phyloP scores from a whole-genome alignment of 2,888 invertebrate species.

The Pyralis farinalis region DNA sequence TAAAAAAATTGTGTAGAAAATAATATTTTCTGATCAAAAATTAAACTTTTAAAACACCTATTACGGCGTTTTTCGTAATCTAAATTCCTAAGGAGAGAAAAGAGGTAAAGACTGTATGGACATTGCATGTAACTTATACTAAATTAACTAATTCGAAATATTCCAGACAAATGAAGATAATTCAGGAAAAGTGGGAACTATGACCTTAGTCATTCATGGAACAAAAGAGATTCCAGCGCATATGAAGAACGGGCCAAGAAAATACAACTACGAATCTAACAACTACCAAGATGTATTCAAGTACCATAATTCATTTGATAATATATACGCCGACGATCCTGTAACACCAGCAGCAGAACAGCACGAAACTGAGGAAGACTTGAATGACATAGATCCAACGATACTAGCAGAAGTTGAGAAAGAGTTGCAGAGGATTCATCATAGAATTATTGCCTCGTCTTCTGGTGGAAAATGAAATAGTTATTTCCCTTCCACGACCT shows the following conservation, averaged over 20 bases:
- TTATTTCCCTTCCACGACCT: background rate
- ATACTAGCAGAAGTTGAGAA: constrained; percentile 51
- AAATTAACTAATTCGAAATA: too few relatives aligned
- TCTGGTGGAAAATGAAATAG: too few relatives aligned
- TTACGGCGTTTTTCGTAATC: too few relatives aligned
- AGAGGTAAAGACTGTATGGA: too few relatives aligned
- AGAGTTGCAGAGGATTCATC: constrained; percentile 56
- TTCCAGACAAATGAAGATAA: constrained; percentile 65
- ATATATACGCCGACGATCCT: constrained; percentile 28
- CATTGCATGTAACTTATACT: too few relatives aligned
- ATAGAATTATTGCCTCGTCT: constrained; percentile 32
- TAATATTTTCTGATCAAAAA: too few relatives aligned
- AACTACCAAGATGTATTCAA: constrained; percentile 38
- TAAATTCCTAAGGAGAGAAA: too few relatives aligned
- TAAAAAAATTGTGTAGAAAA: too few relatives aligned
- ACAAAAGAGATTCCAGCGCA: constrained; percentile 83
- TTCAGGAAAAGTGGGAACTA: constrained; percentile 79
- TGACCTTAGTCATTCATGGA: constrained; percentile 86
- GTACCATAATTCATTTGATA: constrained; percentile 28
- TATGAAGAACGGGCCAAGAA: constrained; percentile 77
- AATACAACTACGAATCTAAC: constrained; percentile 73
- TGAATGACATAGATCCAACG: constrained; percentile 36
- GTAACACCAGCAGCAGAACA: constrained; percentile 35
- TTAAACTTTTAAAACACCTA: too few relatives aligned
- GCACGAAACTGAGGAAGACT: constrained; percentile 28